Conservation (phyloP, 2,797 vertebrate genomes). For the Discoglossus pictus region DNA sequence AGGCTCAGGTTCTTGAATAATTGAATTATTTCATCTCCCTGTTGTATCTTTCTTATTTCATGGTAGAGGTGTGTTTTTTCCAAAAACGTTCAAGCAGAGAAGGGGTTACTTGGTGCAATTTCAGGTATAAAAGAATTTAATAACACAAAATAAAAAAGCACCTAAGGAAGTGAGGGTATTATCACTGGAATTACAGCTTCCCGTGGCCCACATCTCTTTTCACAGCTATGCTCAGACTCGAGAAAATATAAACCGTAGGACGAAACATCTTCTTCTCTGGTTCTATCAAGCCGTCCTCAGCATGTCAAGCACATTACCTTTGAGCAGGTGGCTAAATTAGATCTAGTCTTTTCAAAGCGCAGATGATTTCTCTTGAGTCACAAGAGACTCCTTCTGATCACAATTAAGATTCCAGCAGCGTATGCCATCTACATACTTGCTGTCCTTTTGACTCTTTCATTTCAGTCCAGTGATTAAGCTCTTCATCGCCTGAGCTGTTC, state of each 20-base stretch:
- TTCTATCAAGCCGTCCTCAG: constrained; percentile 51
- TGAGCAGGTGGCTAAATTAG: constrained; percentile 41
- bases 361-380: constrained; percentile 45
- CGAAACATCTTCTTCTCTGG: constrained; percentile 39
- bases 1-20: too few relatives aligned
- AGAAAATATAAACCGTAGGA: constrained; percentile 7
- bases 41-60: too few relatives aligned
- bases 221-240: constrained; percentile 20
- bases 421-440: constrained; percentile 95
- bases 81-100: neutral
- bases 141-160: constrained; percentile 39
- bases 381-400: accelerated
- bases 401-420: constrained; percentile 87
- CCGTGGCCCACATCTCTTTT: constrained; percentile 11
- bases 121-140: constrained; percentile 23
- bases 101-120: constrained; percentile 3
- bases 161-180: constrained; percentile 26
- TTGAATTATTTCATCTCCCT: too few relatives aligned
- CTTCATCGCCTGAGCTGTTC: constrained; percentile 97
- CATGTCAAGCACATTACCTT: constrained; percentile 59
- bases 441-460: constrained; percentile 98
- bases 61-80: too few relatives aligned
- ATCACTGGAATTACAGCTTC: constrained; percentile 7
- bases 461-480: constrained; percentile 94
- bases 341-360: constrained; percentile 34